A percentile compares a stretch with the other conserved stretches of the same genome.
Evolutionary conservation across 2,888 invertebrate genomes (phyloP).

Genomic region (Ectemnius continuus): DNA sequence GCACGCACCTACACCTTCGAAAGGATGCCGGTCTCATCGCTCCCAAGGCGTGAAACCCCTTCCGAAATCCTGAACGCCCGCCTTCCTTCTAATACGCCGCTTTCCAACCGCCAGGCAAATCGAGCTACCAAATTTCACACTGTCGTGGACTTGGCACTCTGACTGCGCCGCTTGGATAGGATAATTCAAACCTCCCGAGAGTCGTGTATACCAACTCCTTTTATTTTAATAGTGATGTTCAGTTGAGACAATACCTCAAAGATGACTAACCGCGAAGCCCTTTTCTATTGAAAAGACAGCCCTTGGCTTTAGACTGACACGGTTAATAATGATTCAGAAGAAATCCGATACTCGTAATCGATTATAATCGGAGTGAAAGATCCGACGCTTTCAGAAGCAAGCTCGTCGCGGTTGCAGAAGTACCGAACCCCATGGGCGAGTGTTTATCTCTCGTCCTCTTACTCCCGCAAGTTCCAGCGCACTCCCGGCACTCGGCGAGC

Average conservation of each 20-base stretch:
- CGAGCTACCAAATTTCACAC: conserved; percentile 33
- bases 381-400: conserved; percentile 12
- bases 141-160: conserved; percentile 11
- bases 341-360: neutral
- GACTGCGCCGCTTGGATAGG: conserved; percentile 9
- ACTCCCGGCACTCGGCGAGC: conserved; percentile 39
- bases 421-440: conserved; percentile 20
- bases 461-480: conserved; percentile 13
- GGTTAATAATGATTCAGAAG: neutral
- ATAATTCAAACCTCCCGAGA: too few species aligned
- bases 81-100: conserved; percentile 29
- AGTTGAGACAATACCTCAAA: neutral
- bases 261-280: too few species aligned
- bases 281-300: too few species aligned
- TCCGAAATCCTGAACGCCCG: conserved; percentile 24
- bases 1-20: neutral
- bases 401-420: conserved; percentile 33
- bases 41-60: neutral
- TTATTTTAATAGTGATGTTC: too few species aligned
- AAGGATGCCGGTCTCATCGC: neutral
- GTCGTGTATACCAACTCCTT: too few species aligned
- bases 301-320: too few species aligned
- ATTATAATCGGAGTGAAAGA: conserved; percentile 11
- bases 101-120: conserved; percentile 14
- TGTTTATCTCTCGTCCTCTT: conserved; percentile 70